Evolutionary conservation across 2,888 invertebrate species (phyloP), one percentile per base, ranked within the genome.

Genomic region (Incurvaria masculella): DNA sequence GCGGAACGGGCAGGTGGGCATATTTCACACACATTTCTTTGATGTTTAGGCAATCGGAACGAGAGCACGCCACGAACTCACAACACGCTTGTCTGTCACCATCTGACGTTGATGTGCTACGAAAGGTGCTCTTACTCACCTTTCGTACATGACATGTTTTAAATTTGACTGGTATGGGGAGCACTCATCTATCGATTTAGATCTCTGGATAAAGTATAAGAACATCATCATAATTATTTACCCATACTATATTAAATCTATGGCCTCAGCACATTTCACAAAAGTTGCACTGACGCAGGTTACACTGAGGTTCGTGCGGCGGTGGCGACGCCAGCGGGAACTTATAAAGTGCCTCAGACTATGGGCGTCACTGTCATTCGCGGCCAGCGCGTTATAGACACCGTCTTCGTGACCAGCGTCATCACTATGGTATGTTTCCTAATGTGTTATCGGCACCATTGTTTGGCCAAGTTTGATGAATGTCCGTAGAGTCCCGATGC

Each of bases 361-460:
- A 50, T 84, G n/a, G 61, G 72, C 1, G 72, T 87, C 2, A 79
- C 79, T 1, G 83, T 89, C 2, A 68, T 81, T 48, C 72, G 89
- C 1, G 79, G 82, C 33, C 69, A 83, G 46, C 76, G 88, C 19
- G 57, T 83, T 26, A 84, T 93, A 39, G 92, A 93, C 68, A 81
- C 72, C 11, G 67, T 90, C 4, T 94, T 94, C 61, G 85, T 86
- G 0, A 81, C 78, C 40, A 88, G 89, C 50, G 89, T 94, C 4
- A 87, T 87, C 2, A 70, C 84, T 42, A 80, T 94, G 44, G 86
- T 88, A 47, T 72, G 74, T 69, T n/a, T n/a, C n/a, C n/a, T n/a
- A n/a, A 56, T 45, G 21, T 23, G 2, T 20, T 21, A 11, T 16
- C 42, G 42, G 11, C n/a, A 27, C 10, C 10, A 18, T 42, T 45